Conservation (phyloP, 2,888 invertebrate species). For the Tigriopus californicus region DNA sequence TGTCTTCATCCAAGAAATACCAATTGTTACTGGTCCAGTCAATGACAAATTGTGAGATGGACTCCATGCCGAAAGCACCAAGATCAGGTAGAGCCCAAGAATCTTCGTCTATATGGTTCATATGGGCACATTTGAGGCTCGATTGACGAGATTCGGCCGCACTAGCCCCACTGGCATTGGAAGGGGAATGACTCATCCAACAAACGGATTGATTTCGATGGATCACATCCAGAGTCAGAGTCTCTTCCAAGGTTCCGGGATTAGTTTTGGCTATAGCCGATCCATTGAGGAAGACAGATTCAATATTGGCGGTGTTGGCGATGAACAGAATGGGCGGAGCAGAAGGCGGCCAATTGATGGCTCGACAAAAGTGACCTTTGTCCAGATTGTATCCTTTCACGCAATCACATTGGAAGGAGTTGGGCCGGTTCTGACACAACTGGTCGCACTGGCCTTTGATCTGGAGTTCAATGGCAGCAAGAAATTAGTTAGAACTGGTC, state of each 20-base stretch:
- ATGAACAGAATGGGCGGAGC: conserved; percentile 44
- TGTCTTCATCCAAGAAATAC: conserved; percentile 54
- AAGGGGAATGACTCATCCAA: background rate
- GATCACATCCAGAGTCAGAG: conserved; percentile 39
- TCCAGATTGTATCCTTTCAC: conserved; percentile 44
- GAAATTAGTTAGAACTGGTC: too few species aligned
- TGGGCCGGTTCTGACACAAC: conserved; percentile 44
- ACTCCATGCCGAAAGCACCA: conserved; percentile 28
- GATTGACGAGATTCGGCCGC: background rate
- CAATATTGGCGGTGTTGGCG: conserved; percentile 44
- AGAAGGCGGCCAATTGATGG: conserved; percentile 43
- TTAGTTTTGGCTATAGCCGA: conserved; percentile 21
- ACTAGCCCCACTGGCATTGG: background rate
- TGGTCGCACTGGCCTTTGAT: conserved; percentile 41
- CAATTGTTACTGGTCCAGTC: conserved; percentile 75
- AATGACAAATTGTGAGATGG: conserved; percentile 49
- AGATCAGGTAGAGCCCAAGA: conserved; percentile 4
- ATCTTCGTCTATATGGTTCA: background rate
- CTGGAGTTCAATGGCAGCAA: background rate
- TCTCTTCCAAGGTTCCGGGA: conserved; percentile 16
- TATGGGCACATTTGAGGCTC: background rate
- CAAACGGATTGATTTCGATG: conserved; percentile 40
- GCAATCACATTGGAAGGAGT: conserved; percentile 52
- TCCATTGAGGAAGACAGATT: conserved; percentile 40
- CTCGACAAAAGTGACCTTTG: conserved; percentile 37